Conservation (phyloP, 2,797 vertebrate species). For the Sandelia bainsii region DNA sequence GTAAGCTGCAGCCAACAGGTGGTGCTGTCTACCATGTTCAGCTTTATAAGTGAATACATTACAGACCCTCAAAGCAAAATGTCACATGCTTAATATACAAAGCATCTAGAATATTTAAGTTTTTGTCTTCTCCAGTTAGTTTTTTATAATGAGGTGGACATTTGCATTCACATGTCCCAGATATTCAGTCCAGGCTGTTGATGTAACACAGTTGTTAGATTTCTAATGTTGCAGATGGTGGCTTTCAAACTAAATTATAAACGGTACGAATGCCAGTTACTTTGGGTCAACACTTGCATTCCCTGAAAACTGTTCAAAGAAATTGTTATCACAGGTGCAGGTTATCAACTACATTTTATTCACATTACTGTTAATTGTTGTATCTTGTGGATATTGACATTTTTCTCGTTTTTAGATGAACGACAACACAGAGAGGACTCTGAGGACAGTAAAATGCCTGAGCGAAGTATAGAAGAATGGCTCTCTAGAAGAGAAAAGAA, state of each 20-base stretch:
- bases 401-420: slow-evolving; percentile 84
- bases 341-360: slow-evolving; percentile 3
- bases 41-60: not conserved
- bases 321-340: not conserved
- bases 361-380: not conserved
- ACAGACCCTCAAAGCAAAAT: not conserved
- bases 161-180: not conserved
- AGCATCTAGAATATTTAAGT: slow-evolving; percentile 1
- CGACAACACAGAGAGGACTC: slow-evolving; percentile 79
- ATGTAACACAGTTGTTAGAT: not conserved
- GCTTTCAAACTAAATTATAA: not conserved
- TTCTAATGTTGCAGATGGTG: not conserved
- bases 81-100: not conserved
- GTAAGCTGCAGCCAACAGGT: slow-evolving; percentile 76
- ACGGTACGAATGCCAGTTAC: not conserved
- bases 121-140: not conserved
- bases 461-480: slow-evolving; percentile 89
- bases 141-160: not conserved
- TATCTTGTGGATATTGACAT: slow-evolving; percentile 9
- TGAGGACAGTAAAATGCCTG: slow-evolving; percentile 62
- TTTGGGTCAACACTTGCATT: not conserved
- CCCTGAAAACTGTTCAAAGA: not conserved
- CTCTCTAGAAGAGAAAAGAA: slow-evolving; percentile 89
- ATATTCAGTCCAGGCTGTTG: not conserved
- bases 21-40: slow-evolving; percentile 36